Evolutionary conservation across 92 coral and sea anemone genomes (phyloP), one percentile per base, ranked within the genome.

Genomic region (Siderastrea siderea): DNA sequence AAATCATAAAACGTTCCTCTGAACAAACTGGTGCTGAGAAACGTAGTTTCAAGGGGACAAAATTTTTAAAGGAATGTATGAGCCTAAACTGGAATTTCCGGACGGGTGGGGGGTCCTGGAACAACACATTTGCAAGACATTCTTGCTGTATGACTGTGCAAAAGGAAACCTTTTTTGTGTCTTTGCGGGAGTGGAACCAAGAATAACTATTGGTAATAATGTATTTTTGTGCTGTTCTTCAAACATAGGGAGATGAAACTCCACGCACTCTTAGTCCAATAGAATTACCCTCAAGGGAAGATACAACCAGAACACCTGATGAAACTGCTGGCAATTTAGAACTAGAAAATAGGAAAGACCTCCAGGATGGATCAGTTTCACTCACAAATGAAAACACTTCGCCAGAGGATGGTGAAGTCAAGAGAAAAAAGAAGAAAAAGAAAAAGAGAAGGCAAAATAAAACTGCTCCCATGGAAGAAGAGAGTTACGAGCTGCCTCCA

Each of bases 381-480:
- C 61, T 79, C 0, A 74, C 53, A 54, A 83, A 55, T 19, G 85
- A 85, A 52, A 71, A 89, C 15, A 54, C 58, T 63, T 60, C 66
- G 4, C 70, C 89, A 52, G 94, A 88, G n/a, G 68, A 68, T 38
- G 87, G 75, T 26, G 95, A 84, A 11, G 91, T 73, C 47, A 89
- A 87, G 59, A 87, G 78, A 69, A 87, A 77, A 82, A 94, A 92
- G 77, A 96, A 93, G 82, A 96, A 95, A 91, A 96, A 93, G 77
- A 94, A 89, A 91, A 93, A 85, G 66, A 90, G 52, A 50, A 91
- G 82, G 69, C 73, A 67, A 49, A 90, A 93, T 74, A 92, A 90
- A 68, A 95, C 93, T 47, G 94, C 96, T 15, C 98, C 97, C 15
- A 89, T 94, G 15, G 91, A 88, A 15, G 90, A 80, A 54, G 92